Percentiles rank a stretch among this genome's conserved stretches.
Conservation (phyloP, 2,113 vertebrate genomes). For the Scomber colias region DNA sequence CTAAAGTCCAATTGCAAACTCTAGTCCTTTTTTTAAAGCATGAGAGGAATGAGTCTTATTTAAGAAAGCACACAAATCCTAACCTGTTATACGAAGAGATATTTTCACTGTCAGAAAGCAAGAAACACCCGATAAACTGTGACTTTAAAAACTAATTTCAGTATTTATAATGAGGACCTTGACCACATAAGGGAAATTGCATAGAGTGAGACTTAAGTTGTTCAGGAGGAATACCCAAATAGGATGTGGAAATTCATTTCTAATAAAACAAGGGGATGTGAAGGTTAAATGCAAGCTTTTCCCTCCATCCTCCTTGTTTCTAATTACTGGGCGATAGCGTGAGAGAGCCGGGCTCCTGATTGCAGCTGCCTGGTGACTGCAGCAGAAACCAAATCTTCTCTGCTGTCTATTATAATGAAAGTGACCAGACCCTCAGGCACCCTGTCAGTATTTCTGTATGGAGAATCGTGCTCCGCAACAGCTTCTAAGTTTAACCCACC, state of each 20-base stretch:
- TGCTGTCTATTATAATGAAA: constrained; percentile 67
- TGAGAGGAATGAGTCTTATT: constrained; percentile 3
- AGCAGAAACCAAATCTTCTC: constrained; percentile 69
- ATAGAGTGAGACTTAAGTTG: constrained; percentile 20
- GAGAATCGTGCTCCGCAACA: constrained; percentile 22
- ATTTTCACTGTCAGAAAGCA: neutral
- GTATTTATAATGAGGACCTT: neutral
- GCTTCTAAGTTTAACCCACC: constrained; percentile 49
- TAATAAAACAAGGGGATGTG: constrained; percentile 65
- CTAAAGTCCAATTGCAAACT: constrained; percentile 11
- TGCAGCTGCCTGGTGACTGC: constrained; percentile 70
- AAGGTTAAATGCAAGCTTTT: constrained; percentile 69
- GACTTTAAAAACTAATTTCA: neutral
- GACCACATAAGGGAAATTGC: constrained; percentile 11
- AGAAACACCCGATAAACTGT: constrained; percentile 1
- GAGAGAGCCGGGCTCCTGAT: constrained; percentile 59
- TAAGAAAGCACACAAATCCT: constrained; percentile 9
- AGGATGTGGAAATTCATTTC: constrained; percentile 42
- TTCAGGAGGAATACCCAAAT: constrained; percentile 34
- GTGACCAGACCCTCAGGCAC: constrained; percentile 53
- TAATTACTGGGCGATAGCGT: constrained; percentile 74
- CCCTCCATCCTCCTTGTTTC: constrained; percentile 57
- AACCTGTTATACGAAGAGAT: neutral
- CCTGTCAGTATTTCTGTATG: constrained; percentile 41
- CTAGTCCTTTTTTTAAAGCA: constrained; percentile 23